These are phyloP conservation scores for Ischnura elegans DNA, from an alignment of 2,888 invertebrate genomes.

Conservation along the genomic window DNA sequence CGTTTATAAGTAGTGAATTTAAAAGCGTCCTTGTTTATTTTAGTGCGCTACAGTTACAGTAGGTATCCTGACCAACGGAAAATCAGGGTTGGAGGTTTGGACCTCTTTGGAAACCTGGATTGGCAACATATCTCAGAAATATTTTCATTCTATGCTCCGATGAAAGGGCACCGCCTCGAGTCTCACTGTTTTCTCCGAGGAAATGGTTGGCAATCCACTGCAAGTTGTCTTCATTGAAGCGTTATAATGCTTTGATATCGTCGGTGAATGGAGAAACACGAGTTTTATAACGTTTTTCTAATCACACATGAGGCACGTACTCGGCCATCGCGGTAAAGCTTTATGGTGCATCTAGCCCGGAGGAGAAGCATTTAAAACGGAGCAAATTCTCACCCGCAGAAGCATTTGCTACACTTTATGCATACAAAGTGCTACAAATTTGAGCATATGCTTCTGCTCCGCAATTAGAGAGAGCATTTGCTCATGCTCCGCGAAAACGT, in stretches of 20 bases:
- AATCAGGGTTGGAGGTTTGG: no score
- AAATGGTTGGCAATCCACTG: neutral
- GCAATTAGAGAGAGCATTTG: neutral
- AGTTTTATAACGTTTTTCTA: neutral
- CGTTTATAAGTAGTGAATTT: no score
- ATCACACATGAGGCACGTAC: neutral
- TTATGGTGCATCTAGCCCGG: neutral
- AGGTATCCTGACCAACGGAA: no score
- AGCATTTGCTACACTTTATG: neutral
- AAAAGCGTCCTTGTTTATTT: no score
- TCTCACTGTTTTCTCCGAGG: neutral
- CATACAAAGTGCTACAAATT: neutral
- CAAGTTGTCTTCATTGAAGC: constrained; percentile 11
- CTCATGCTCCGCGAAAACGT: neutral
- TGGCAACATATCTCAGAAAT: neutral
- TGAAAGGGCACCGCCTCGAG: neutral
- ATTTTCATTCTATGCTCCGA: neutral
- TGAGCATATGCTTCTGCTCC: neutral
- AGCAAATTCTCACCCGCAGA: neutral
- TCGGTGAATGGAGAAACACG: neutral
- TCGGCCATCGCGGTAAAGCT: neutral
- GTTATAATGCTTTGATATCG: neutral
- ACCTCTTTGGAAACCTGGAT: neutral
- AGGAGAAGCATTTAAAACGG: neutral
- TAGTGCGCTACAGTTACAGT: no score